Evolutionary conservation across 2,797 vertebrate species (phyloP), one percentile per base, ranked within the genome.

Genomic region (Lagorchestes hirsutus): DNA sequence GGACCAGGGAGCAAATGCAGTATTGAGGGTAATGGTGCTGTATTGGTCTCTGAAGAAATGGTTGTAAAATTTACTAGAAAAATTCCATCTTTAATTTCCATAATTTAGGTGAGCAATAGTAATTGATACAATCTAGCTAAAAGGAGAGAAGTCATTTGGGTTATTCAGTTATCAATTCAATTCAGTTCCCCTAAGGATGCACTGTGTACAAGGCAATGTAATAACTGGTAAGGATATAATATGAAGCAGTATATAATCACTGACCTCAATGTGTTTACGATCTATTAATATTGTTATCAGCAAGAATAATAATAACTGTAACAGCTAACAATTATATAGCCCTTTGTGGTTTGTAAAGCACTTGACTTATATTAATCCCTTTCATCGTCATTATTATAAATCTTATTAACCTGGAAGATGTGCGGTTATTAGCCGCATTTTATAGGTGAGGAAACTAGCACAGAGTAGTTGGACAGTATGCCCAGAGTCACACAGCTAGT

Each of bases 81-180:
- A 95, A 90, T 56, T 94, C 95, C 96, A 95, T 82, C 93, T 58
- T 91, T 57, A 93, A 95, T 90, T 96, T 91, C 93, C 96, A 93
- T 96, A 95, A 97, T 95, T 96, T 97, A 96, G 95, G 97, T 22
- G 94, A 97, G 95, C 91, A 94, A 90, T 91, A 97, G 95, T 97
- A 97, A 97, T 94, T 93, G 96, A 97, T 92, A 94, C 82, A 95
- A 97, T 96, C 96, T 97, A 95, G 97, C 96, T 95, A 16, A 82
- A 95, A 97, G 96, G 95, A 96, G 91, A 95, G 95, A 97, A 96
- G 94, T 82, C 40, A 46, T 22, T 82, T 96, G 91, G 90, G 94
- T 93, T 91, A 93, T 95, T 93, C 94, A 94, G 87, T 97, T 87
- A 96, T 94, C 95, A 93, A 40, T 82, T 82, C 74, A 27, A 27